Conservation (phyloP, 2,797 vertebrate genomes). For the Rachycentron canadum region DNA sequence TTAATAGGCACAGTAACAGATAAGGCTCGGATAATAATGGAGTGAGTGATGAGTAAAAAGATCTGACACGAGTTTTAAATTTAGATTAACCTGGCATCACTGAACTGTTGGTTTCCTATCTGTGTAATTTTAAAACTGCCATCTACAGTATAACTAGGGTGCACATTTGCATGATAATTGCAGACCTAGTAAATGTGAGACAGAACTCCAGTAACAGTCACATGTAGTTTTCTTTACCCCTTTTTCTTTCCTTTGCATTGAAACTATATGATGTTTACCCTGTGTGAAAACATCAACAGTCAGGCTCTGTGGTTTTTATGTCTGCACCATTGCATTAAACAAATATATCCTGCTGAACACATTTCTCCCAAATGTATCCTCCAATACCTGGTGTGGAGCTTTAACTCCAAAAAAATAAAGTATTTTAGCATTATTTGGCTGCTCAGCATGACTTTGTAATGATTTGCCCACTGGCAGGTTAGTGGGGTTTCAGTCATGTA, state of each 20-base stretch:
- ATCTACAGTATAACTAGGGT: background rate
- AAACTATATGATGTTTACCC: too few species aligned
- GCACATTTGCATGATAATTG: conserved; percentile 1
- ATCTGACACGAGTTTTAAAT: background rate
- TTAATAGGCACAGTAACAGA: conserved; percentile 6
- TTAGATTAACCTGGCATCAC: conserved; percentile 14
- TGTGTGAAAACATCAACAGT: too few species aligned
- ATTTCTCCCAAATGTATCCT: too few species aligned
- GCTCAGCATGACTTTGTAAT: too few species aligned
- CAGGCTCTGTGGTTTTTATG: too few species aligned
- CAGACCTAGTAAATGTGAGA: background rate
- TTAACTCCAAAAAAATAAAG: too few species aligned
- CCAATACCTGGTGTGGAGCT: too few species aligned
- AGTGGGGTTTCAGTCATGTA: too few species aligned
- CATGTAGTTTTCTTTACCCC: background rate
- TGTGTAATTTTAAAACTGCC: background rate
- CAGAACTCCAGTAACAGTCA: background rate
- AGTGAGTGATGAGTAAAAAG: background rate
- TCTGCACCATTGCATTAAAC: too few species aligned
- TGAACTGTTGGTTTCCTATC: background rate
- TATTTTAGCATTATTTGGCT: too few species aligned
- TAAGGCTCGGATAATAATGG: background rate
- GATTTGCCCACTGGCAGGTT: too few species aligned
- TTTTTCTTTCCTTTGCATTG: background rate
- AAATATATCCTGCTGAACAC: too few species aligned